Conservation (phyloP, 2,113 vertebrate species). For the Limnothrissa miodon region DNA sequence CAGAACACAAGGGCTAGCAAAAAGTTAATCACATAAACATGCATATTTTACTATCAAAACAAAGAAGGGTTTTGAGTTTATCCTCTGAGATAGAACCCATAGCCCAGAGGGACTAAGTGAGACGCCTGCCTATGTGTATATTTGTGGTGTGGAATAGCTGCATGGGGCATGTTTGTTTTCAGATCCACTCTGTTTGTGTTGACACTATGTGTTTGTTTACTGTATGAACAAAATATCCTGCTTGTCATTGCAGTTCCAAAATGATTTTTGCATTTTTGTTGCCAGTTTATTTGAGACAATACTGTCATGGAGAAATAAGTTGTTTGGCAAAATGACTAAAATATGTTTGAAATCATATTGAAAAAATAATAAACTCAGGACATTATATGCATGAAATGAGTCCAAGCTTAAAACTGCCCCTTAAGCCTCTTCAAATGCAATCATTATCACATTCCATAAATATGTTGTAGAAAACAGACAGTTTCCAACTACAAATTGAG, state of each 20-base stretch:
- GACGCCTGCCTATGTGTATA: neutral
- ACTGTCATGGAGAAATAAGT: neutral
- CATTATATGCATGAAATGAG: neutral
- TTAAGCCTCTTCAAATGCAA: neutral
- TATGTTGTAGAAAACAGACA: neutral
- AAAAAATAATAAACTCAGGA: neutral
- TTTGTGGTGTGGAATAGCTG: neutral
- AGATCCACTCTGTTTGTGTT: neutral
- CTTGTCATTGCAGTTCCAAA: neutral
- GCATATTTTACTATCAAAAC: neutral
- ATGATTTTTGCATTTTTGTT: neutral
- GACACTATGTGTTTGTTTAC: neutral
- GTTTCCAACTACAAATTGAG: neutral
- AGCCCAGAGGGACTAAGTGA: neutral
- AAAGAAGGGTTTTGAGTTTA: neutral
- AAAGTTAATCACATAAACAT: constrained; percentile 8
- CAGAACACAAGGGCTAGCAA: constrained; percentile 4
- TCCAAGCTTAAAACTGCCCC: too few species aligned
- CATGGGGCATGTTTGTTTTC: neutral
- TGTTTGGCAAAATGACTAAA: neutral
- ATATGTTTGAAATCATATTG: neutral
- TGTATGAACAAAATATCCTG: neutral
- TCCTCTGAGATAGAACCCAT: neutral
- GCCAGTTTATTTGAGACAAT: neutral
- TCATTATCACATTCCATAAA: neutral